Evolutionary conservation across 2,888 invertebrate species (phyloP).

Genomic region (Deladenus siricidicola): DNA sequence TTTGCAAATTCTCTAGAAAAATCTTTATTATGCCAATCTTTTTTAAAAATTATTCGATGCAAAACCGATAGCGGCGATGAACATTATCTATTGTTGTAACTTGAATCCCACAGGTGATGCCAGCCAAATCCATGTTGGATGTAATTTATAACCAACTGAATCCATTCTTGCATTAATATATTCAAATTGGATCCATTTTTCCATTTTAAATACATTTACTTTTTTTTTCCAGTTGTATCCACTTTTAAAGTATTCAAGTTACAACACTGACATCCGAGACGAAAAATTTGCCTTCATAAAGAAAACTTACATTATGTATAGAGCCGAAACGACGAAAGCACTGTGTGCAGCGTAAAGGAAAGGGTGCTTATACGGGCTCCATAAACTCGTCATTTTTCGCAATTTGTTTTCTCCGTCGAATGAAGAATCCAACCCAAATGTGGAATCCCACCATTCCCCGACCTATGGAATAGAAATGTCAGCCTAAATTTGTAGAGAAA

Average conservation of each 20-base stretch:
- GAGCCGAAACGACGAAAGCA: not conserved
- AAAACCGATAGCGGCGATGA: too few relatives aligned
- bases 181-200: not conserved
- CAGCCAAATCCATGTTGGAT: too few relatives aligned
- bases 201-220: not conserved
- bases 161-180: not conserved
- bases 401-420: not conserved
- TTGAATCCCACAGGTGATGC: too few relatives aligned
- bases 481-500: too few relatives aligned
- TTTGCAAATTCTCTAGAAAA: too few relatives aligned
- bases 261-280: not conserved
- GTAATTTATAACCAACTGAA: too few relatives aligned
- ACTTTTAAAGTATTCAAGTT: not conserved
- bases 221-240: not conserved
- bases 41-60: too few relatives aligned
- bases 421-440: too few relatives aligned
- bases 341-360: slow-evolving; percentile 9
- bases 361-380: slow-evolving; percentile 7
- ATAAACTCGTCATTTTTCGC: not conserved
- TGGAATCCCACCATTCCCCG: not conserved
- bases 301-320: slow-evolving; percentile 6
- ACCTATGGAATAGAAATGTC: not conserved
- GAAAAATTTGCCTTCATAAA: not conserved
- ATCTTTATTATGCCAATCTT: too few relatives aligned
- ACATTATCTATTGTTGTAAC: too few relatives aligned